phyloP scores from a whole-genome alignment of 2,888 invertebrate species.

The Branchellion lobata region DNA sequence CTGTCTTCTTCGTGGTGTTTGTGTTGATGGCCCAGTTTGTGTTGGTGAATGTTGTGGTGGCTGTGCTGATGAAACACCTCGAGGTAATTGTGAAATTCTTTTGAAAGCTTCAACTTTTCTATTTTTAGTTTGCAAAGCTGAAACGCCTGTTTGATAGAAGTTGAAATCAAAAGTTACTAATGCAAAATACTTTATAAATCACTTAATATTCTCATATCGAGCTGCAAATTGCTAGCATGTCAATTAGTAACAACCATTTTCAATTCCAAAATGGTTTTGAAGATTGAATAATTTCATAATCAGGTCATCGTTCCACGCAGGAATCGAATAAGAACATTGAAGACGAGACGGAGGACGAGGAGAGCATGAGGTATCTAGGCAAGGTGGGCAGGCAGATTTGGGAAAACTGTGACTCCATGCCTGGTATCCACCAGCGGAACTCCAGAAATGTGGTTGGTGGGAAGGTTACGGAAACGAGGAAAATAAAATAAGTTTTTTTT shows the following conservation, averaged over 20 bases:
- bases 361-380: neutral
- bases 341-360: slow-evolving; percentile 41
- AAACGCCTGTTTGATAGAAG: no score
- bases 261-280: no score
- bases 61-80: slow-evolving; percentile 98
- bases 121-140: no score
- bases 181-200: neutral
- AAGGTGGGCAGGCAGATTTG: slow-evolving; percentile 29
- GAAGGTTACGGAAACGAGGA: neutral
- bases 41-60: slow-evolving; percentile 98
- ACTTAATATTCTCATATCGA: no score
- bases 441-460: slow-evolving; percentile 18
- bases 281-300: no score
- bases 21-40: slow-evolving; percentile 99
- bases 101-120: no score
- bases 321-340: slow-evolving; percentile 40
- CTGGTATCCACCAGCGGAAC: slow-evolving; percentile 30
- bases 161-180: neutral
- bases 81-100: no score
- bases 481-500: neutral
- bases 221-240: no score
- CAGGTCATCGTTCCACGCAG: no score
- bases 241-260: no score
- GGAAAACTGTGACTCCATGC: slow-evolving; percentile 32
- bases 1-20: slow-evolving; percentile 98